Evolutionary conservation across 2,113 vertebrate genomes (phyloP).

Genomic region (Barbus barbus): DNA sequence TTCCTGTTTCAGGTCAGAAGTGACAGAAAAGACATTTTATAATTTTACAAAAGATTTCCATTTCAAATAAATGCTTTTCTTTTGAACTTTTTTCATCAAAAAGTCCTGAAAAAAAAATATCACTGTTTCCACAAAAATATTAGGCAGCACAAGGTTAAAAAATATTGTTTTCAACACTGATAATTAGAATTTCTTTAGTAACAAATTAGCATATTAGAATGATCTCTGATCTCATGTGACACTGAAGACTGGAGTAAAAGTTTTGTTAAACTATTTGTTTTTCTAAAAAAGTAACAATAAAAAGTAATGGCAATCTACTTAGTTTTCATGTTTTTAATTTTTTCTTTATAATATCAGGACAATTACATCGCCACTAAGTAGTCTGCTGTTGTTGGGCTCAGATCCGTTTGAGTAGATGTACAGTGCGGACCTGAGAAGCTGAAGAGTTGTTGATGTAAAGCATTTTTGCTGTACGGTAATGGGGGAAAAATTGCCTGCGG

Average conservation of each 20-base stretch:
- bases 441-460: constrained; percentile 37
- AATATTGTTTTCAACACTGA: neutral
- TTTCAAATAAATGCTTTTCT: neutral
- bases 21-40: neutral
- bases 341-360: too few species aligned
- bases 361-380: neutral
- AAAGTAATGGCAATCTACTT: too few species aligned
- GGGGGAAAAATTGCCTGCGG: constrained; percentile 22
- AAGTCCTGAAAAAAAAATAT: too few species aligned
- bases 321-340: too few species aligned
- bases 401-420: constrained; percentile 15
- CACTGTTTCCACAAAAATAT: neutral
- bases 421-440: neutral
- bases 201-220: neutral
- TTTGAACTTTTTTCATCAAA: neutral
- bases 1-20: too few species aligned
- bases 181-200: neutral
- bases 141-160: neutral
- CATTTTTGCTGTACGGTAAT: constrained; percentile 35
- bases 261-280: too few species aligned
- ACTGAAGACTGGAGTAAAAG: too few species aligned
- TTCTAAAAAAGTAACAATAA: too few species aligned
- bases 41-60: neutral
- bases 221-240: too few species aligned
- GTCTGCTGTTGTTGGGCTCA: neutral